A percentile compares a stretch with the other conserved stretches of the same genome.
These are phyloP conservation scores for Hipparchia semele DNA, from an alignment of 2,888 invertebrate genomes.

Conservation along the genomic window DNA sequence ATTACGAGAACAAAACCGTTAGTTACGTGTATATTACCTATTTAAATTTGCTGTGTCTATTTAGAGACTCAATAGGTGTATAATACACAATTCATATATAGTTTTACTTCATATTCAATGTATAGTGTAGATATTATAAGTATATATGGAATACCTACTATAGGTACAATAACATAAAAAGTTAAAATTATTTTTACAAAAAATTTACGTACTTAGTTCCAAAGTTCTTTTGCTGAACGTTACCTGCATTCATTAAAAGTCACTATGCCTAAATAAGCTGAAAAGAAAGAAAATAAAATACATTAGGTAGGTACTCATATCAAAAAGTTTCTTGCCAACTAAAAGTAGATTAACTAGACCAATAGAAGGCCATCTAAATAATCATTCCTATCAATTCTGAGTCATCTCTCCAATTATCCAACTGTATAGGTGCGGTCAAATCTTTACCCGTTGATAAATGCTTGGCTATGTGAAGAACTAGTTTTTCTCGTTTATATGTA, in stretches of 20 bases:
- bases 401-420: slow-evolving; percentile 9
- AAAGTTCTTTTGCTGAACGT: too few species aligned
- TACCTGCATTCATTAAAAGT: not conserved
- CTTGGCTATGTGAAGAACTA: slow-evolving; percentile 3
- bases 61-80: too few species aligned
- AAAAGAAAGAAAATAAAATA: not conserved
- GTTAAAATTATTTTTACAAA: too few species aligned
- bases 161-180: too few species aligned
- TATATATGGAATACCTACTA: too few species aligned
- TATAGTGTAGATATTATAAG: too few species aligned
- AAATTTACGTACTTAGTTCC: too few species aligned
- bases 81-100: too few species aligned
- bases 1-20: slow-evolving; percentile 2
- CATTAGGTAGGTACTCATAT: too few species aligned
- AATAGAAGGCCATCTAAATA: slow-evolving; percentile 11
- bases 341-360: not conserved
- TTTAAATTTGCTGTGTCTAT: too few species aligned
- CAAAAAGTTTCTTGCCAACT: not conserved
- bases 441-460: slow-evolving; percentile 5
- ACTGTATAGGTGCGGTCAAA: slow-evolving; percentile 2
- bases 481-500: slow-evolving; percentile 9
- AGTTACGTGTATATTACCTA: too few species aligned
- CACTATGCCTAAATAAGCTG: not conserved
- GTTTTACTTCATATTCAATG: too few species aligned
- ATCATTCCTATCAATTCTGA: slow-evolving; percentile 8